Percentiles rank a stretch among this genome's conserved stretches.
These are phyloP conservation scores for Aelia acuminata DNA, from an alignment of 2,888 invertebrate species.

Conservation along the genomic window DNA sequence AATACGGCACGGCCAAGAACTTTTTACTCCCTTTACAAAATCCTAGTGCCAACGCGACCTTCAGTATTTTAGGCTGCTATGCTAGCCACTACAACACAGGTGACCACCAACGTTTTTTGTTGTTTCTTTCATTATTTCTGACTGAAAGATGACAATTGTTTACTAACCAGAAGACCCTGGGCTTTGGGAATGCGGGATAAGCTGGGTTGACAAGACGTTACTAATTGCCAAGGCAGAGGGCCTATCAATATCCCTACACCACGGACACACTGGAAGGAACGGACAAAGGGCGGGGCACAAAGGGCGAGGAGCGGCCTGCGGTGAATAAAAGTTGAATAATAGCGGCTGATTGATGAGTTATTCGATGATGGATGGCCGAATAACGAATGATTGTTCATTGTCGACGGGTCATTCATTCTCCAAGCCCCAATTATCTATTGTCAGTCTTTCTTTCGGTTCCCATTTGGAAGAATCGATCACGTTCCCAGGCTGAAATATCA, in stretches of 20 bases:
- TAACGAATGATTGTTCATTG: conserved; percentile 59
- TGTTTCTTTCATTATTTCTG: too few species aligned
- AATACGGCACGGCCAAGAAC: too few species aligned
- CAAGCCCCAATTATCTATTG: conserved; percentile 47
- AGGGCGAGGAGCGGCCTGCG: conserved; percentile 34
- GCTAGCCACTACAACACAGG: too few species aligned
- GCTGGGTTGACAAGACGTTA: background rate
- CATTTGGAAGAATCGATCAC: conserved; percentile 38
- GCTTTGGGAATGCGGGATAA: background rate
- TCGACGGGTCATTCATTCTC: conserved; percentile 38
- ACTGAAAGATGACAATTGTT: too few species aligned
- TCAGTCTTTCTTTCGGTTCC: conserved; percentile 44
- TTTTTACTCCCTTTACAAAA: too few species aligned
- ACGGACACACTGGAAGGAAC: conserved; percentile 35
- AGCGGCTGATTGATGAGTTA: conserved; percentile 55
- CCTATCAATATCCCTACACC: conserved; percentile 25
- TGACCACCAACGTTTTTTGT: too few species aligned
- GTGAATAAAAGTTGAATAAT: conserved; percentile 59
- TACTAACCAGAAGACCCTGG: background rate
- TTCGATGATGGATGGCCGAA: conserved; percentile 57
- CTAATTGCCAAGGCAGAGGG: background rate
- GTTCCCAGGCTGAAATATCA: conserved; percentile 36
- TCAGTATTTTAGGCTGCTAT: too few species aligned
- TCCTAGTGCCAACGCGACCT: too few species aligned
- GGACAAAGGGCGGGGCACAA: conserved; percentile 39